phyloP scores from a whole-genome alignment of 2,888 invertebrate genomes.

The Oligia latruncula region DNA sequence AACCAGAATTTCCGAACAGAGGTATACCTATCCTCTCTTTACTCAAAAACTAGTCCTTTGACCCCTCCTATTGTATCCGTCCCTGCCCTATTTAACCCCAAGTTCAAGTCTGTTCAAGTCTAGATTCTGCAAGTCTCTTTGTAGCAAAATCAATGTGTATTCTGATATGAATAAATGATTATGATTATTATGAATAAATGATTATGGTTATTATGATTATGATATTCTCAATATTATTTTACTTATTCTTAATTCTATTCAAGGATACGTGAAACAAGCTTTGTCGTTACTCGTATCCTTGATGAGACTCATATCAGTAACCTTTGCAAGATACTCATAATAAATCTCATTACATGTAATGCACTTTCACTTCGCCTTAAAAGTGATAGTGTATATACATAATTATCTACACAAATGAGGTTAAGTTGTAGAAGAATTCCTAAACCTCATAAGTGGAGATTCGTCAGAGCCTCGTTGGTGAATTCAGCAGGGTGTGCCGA shows the following conservation, averaged over 20 bases:
- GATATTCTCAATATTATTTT: too few species aligned
- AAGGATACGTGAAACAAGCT: conserved; percentile 1
- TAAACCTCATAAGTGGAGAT: conserved; percentile 5
- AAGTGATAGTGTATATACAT: background rate
- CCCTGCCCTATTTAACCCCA: too few species aligned
- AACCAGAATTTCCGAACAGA: background rate
- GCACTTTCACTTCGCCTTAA: background rate
- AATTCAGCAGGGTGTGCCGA: conserved; percentile 36
- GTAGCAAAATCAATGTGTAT: background rate
- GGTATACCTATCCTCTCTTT: too few species aligned
- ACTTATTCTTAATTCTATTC: background rate
- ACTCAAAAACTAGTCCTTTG: too few species aligned
- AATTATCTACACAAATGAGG: background rate
- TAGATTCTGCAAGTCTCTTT: too few species aligned
- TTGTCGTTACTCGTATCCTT: conserved; percentile 2
- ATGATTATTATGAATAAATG: too few species aligned
- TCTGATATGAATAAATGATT: background rate
- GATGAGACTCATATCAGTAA: background rate
- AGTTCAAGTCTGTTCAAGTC: too few species aligned
- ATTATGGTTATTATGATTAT: too few species aligned
- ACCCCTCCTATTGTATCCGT: too few species aligned
- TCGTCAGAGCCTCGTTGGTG: conserved; percentile 36
- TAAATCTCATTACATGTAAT: background rate
- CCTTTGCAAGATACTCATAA: background rate
- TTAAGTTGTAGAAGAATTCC: background rate